phyloP scores from a whole-genome alignment of 1,140 invertebrate genomes.

The Orchesella cincta region DNA sequence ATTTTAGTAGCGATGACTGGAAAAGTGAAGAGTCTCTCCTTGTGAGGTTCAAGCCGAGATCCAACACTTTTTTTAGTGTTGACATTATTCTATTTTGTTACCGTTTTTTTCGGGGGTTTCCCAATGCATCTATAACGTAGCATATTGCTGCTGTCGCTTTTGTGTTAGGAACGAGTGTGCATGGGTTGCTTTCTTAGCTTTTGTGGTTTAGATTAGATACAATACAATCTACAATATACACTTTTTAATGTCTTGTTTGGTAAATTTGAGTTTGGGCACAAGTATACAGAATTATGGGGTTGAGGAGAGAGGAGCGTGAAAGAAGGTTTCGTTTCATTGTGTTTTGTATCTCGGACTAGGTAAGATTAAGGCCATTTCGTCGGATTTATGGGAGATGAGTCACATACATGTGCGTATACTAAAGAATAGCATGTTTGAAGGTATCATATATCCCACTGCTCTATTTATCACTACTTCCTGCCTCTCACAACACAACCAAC shows the following conservation, averaged over 20 bases:
- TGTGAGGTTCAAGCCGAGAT: too few species aligned
- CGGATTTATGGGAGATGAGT: not conserved
- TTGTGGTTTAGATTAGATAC: conserved; percentile 27
- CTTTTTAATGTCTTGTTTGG: not conserved
- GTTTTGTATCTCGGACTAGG: not conserved
- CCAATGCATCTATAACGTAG: conserved; percentile 10
- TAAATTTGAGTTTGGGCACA: too few species aligned
- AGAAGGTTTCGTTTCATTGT: not conserved
- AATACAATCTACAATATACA: not conserved
- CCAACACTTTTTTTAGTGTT: conserved; percentile 2
- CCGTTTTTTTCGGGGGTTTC: not conserved
- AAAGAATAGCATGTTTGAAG: too few species aligned
- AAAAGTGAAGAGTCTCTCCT: conserved; percentile 12
- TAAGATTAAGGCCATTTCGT: not conserved
- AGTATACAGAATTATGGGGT: not conserved
- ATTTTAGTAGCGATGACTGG: not conserved
- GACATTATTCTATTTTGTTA: conserved; percentile 6
- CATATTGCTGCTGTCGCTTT: conserved; percentile 15
- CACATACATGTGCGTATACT: too few species aligned
- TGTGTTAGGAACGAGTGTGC: not conserved
- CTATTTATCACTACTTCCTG: too few species aligned
- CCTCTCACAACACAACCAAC: too few species aligned
- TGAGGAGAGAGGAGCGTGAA: not conserved
- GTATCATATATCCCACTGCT: too few species aligned
- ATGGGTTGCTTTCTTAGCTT: not conserved